These are phyloP conservation scores for Orcinus orca DNA, from an alignment of 2,113 vertebrate species.

Conservation along the genomic window DNA sequence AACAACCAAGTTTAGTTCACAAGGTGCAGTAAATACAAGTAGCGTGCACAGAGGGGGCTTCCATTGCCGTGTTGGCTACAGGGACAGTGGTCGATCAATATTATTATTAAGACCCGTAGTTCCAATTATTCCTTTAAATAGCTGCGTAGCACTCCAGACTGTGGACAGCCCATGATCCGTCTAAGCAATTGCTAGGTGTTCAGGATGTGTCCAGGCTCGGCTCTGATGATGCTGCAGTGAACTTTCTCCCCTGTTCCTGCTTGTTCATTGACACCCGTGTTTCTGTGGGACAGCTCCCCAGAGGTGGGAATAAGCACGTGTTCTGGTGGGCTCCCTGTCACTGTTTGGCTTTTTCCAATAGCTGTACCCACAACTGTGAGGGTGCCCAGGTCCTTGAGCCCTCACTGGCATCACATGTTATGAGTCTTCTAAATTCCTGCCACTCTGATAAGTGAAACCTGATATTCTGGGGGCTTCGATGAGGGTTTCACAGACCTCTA, in stretches of 20 bases:
- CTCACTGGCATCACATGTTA: background rate
- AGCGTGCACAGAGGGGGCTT: accelerated
- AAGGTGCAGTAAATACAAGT: accelerated
- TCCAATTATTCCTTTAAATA: accelerated
- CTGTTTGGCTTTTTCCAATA: background rate
- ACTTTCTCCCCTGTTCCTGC: accelerated
- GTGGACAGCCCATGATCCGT: accelerated
- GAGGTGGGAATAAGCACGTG: accelerated
- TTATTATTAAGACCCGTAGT: accelerated
- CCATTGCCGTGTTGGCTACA: accelerated
- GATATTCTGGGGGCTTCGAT: background rate
- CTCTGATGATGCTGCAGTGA: background rate
- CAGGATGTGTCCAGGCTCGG: background rate
- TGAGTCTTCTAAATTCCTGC: background rate
- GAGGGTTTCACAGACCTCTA: background rate
- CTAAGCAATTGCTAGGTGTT: accelerated
- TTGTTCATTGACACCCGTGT: accelerated
- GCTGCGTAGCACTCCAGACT: background rate
- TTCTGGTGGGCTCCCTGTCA: accelerated
- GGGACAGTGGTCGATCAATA: accelerated
- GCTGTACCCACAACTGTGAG: accelerated
- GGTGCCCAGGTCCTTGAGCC: background rate
- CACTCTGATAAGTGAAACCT: background rate
- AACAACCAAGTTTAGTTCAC: accelerated
- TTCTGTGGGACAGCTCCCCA: background rate